Evolutionary conservation across 2,797 vertebrate species (phyloP), one percentile per base, ranked within the genome.

Genomic region (Hylomyscus alleni): DNA sequence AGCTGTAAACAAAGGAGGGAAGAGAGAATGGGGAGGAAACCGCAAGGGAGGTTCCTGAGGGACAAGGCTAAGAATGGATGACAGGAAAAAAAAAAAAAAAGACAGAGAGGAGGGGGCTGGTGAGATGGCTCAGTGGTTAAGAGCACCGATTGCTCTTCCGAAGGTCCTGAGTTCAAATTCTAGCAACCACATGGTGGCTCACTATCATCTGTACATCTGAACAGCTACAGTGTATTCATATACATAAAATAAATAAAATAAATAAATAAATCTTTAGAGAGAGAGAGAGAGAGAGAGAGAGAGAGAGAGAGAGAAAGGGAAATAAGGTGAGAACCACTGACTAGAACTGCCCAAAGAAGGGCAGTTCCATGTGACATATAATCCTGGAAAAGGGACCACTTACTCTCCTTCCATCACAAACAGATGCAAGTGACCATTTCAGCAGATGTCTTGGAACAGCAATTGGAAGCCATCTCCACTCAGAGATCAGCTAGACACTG

Each of bases 231-330:
- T 44, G 44, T 44, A 44, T 44, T 44, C 44, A 44, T 44, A 44
- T 44, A 44, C 44, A 44, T 44, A 44, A 44, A 44, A 44, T 44
- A 44, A 44, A 44, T 44, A 44, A 44, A 44, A 44, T 44, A 44
- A 44, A 44, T 44, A 44, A 44, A 44, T 44, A 44, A 44, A 44
- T 44, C 44, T 44, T 44, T 44, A 44, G 44, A 44, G 44, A 44
- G 44, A 44, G 3, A 44, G 44, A 44, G 44, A 44, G 44, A 44
- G 44, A 44, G 44, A 44, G 44, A 44, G 3, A 44, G 44, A 44
- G 52, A 54, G 13, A 54, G 52, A 54, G 52, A 54, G 10, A 29
- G 0, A 2, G 10, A 76, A 2, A 0, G 0, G 15, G 56, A 15
- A 86, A 72, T 65, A 62, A 31, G 11, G 34, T 4, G 47, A 6